Percentiles rank a stretch among this genome's conserved stretches.
These are phyloP conservation scores for Merluccius polli DNA, from an alignment of 2,797 vertebrate genomes.

Conservation along the genomic window DNA sequence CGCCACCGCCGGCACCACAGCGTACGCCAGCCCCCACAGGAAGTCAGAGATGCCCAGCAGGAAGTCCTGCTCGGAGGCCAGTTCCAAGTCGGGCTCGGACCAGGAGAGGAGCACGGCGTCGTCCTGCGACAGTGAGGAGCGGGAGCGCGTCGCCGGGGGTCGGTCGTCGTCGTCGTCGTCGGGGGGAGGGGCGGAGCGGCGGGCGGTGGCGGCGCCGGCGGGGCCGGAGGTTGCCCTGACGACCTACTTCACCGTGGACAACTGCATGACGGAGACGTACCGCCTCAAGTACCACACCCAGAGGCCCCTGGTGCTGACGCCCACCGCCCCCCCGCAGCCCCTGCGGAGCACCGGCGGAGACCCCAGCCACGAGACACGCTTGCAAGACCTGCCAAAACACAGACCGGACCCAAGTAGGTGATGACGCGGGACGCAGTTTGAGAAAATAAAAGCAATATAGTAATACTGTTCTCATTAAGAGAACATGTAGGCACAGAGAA, in stretches of 20 bases:
- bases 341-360: constrained; percentile 56
- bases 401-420: constrained; percentile 75
- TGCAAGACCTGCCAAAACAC: constrained; percentile 71
- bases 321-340: constrained; percentile 54
- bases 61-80: constrained; percentile 64
- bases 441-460: no score
- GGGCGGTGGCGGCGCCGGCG: constrained; percentile 43
- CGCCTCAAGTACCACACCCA: constrained; percentile 95
- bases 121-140: constrained; percentile 64
- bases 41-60: constrained; percentile 58
- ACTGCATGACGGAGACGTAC: constrained; percentile 98
- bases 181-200: constrained; percentile 16
- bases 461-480: neutral
- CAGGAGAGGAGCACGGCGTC: constrained; percentile 68
- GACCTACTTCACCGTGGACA: constrained; percentile 95
- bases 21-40: constrained; percentile 55
- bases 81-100: constrained; percentile 71
- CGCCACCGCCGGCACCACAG: constrained; percentile 18
- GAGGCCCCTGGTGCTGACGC: constrained; percentile 81
- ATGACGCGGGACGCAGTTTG: no score
- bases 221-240: constrained; percentile 83
- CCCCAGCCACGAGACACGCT: constrained; percentile 62
- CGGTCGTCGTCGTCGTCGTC: neutral
- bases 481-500: no score
- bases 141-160: constrained; percentile 43